Evolutionary conservation across 2,113 vertebrate genomes (phyloP), one percentile per base, ranked within the genome.

Genomic region (Campylomormyrus tamandua): DNA sequence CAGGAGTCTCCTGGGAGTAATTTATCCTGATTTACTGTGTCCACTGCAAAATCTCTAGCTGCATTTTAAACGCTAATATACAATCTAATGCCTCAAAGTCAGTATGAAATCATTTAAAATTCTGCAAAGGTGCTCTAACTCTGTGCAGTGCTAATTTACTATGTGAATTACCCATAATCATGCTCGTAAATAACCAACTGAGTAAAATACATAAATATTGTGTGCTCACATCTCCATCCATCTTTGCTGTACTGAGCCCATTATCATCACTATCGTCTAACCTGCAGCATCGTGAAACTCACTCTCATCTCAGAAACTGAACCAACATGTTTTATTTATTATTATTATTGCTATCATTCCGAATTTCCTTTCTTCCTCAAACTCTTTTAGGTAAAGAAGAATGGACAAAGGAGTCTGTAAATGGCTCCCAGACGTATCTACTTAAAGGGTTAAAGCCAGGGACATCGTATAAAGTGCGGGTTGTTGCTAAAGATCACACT

Each of bases 391-490:
- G 97, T 96, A 97, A 98, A 97, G 98, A 98, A 95, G 97, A 97
- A 93, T 97, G 97, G 97, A 97, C 96, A 95, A 97, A 95, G 96
- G 97, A 98, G 96, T 95, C 95, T 96, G 95, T 98, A 96, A 99
- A 98, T 93, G 93, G 96, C 95, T 97, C 98, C 93, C 95, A 95
- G 93, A 97, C 95, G 93, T 96, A 97, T 96, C 95, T 96, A 92
- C 96, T 99, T 95, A 98, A 97, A 94, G 96, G 97, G 93, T 97
- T 98, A 96, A 97, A 97, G 94, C 97, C 98, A 56, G 98, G 97
- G 96, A 97, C 95, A 91, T 94, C 97, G 93, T 99, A 99, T 97
- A 97, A 95, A 95, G 97, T 98, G 93, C 96, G 95, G 48, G 96
- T 98, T 96, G 97, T 97, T 95, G 97, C 97, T 95, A 97, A 96